Conservation (phyloP, 2,888 invertebrate genomes). For the Folsomia candida region DNA sequence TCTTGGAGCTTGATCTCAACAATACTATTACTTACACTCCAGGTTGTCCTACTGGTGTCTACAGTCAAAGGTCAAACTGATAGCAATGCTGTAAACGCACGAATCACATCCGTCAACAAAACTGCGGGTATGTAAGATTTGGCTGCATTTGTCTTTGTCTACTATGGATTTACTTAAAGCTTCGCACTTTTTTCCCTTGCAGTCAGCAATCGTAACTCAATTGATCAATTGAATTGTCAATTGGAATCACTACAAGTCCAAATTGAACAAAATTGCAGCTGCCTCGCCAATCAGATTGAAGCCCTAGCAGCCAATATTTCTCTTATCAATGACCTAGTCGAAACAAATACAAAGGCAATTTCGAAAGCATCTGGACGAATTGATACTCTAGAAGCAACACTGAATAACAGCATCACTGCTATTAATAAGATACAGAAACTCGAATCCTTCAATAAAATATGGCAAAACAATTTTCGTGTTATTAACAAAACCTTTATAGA, state of each 20-base stretch:
- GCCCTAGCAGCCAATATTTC: neutral
- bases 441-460: conserved; percentile 7
- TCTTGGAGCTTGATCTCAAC: too few species aligned
- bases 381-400: neutral
- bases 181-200: too few species aligned
- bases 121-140: too few species aligned
- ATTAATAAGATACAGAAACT: neutral
- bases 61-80: too few species aligned
- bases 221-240: neutral
- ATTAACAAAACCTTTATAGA: conserved; percentile 16
- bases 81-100: too few species aligned
- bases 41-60: too few species aligned
- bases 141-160: too few species aligned
- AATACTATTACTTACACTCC: too few species aligned
- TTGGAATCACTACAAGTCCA: neutral
- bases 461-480: conserved; percentile 21
- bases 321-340: neutral
- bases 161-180: too few species aligned
- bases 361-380: neutral
- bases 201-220: neutral
- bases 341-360: neutral
- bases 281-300: neutral
- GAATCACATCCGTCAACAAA: too few species aligned
- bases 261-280: neutral
- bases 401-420: neutral